Evolutionary conservation across 2,888 invertebrate genomes (phyloP), one percentile per base, ranked within the genome.

Genomic region (Therioaphis trifolii): DNA sequence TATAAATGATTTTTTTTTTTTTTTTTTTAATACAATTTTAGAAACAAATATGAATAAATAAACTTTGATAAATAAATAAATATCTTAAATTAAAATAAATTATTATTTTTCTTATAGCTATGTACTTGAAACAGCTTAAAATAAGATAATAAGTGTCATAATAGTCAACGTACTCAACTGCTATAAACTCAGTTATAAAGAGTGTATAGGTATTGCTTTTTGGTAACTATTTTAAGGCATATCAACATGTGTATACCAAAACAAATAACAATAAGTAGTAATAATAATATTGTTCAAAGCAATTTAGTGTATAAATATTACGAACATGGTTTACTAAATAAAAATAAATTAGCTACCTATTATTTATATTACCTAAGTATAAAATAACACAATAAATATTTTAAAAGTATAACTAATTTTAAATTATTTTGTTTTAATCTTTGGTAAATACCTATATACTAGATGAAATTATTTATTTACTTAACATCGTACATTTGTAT

Each of bases 211-310:
- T 72, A 72, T 52, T 72, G 71, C 43, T 74, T 74, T 63, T 35
- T 77, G 77, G 77, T 77, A 77, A 77, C 77, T 77, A 66, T 66
- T 66, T 66, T 66, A 63, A 66, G 49, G 49, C 29, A 24, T 74
- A 24, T 21, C 1, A 2, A 1, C 4, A 40, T 27, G 24, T 15
- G n/a, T 18, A 75, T 61, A 76, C 75, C 75, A 43, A 43, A 75
- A 76, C 27, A 61, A 61, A n/a, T n/a, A n/a, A n/a, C n/a, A n/a
- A n/a, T n/a, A n/a, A n/a, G n/a, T 61, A 76, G n/a, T 72, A 61
- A 43, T 46, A 55, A 35, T 55, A 72, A 52, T n/a, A n/a, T 74
- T 55, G 11, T 40, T 24, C 4, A 35, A 40, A 55, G 35, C 15
- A 40, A 55, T 11, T 35, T 40, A 40, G 15, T 29, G n/a, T n/a